Percentiles rank a stretch among this genome's conserved stretches.
Conservation (phyloP, 2,888 invertebrate species). For the Capitulum mitella region DNA sequence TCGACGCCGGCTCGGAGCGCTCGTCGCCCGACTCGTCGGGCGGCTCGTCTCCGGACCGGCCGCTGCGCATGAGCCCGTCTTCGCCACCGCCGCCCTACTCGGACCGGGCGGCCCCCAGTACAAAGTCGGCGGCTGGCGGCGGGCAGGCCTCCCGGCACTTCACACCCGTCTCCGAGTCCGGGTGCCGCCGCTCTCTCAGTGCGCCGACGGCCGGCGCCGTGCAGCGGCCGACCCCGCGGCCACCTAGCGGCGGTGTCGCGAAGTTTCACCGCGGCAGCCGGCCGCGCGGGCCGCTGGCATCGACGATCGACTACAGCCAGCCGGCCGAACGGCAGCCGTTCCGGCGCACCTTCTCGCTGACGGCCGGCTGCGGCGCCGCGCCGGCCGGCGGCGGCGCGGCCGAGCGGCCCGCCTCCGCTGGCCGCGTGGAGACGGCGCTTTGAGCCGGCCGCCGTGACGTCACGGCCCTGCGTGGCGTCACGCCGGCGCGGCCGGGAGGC, state of each 20-base stretch:
- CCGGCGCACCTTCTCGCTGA: background rate
- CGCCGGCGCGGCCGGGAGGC: background rate
- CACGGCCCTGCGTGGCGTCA: background rate
- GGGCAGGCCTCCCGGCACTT: background rate
- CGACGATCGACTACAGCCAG: background rate
- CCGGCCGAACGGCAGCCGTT: background rate
- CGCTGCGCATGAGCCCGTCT: conserved; percentile 11
- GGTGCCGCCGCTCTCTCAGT: background rate
- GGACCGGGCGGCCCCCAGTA: background rate
- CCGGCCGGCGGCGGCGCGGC: background rate
- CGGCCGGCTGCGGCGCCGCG: background rate
- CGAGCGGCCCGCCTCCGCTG: background rate
- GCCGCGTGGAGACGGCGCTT: background rate
- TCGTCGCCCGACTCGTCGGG: background rate
- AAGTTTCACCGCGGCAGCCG: background rate
- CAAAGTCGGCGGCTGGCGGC: no score
- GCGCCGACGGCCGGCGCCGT: background rate
- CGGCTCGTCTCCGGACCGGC: background rate
- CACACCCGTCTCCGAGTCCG: background rate
- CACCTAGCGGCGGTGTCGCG: background rate
- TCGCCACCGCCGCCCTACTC: conserved; percentile 3
- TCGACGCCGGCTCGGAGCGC: background rate
- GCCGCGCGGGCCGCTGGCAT: conserved; percentile 17
- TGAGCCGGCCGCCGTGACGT: background rate
- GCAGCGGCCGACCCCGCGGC: conserved; percentile 12